These are phyloP conservation scores for Alsophila aescularia DNA, from an alignment of 2,888 invertebrate genomes.

Conservation along the genomic window DNA sequence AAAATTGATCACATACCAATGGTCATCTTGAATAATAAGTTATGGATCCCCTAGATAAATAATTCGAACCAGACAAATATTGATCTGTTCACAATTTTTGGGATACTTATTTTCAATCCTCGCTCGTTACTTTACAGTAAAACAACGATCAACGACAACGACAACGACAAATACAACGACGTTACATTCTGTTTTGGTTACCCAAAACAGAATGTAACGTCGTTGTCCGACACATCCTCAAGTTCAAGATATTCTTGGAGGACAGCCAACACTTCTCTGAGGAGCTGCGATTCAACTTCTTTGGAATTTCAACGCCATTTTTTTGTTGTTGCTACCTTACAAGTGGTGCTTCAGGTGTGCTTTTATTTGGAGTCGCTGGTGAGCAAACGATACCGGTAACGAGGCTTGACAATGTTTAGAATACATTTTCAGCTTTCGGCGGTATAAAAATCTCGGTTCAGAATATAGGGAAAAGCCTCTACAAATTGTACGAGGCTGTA, in stretches of 20 bases:
- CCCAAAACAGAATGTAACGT: neutral
- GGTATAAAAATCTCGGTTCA: neutral
- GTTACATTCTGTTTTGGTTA: neutral
- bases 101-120: no score
- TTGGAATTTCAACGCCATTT: conserved; percentile 22
- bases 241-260: conserved; percentile 15
- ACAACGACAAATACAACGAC: conserved; percentile 1
- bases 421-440: neutral
- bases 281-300: conserved; percentile 23
- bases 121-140: no score
- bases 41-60: no score
- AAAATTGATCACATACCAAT: no score
- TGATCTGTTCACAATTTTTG: no score
- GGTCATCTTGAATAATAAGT: no score
- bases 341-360: conserved; percentile 8
- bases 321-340: conserved; percentile 14
- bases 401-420: neutral
- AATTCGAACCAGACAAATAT: no score
- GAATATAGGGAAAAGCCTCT: no score
- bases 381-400: conserved; percentile 14
- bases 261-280: conserved; percentile 16
- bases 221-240: conserved; percentile 4
- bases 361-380: conserved; percentile 10
- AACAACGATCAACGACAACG: neutral
- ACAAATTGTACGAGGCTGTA: no score